Evolutionary conservation across 2,888 invertebrate genomes (phyloP), one percentile per base, ranked within the genome.

Genomic region (Melinopterus prodromus): DNA sequence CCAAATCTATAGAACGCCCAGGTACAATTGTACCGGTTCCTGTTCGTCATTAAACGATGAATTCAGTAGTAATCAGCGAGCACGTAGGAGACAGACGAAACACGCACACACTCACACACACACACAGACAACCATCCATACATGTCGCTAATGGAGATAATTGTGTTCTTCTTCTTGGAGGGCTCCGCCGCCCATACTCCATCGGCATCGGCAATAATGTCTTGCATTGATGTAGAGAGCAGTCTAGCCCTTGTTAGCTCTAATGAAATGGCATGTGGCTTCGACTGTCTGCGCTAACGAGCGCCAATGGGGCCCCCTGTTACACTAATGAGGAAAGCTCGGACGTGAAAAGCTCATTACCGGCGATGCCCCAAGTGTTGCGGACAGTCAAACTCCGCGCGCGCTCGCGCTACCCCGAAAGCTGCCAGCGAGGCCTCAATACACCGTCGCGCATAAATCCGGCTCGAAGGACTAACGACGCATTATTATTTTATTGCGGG

Each of bases 321-420:
- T 87, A 87, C 88, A 87, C 88, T 88, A 88, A 88, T 88, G 88
- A 88, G 88, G 87, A 88, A 88, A 88, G 87, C 88, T 88, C 86
- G 87, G 87, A 87, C 87, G 88, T 86, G 87, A 86, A 87, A 88
- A 87, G 87, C 88, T 88, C 88, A 88, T 88, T 88, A 88, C 87
- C 85, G 84, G 74, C 35, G 74, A 74, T 74, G 74, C 74, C 74
- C 83, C 85, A 86, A 87, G 87, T 88, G 88, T 86, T 86, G 86
- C 84, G 87, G 87, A 87, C 87, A 86, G 85, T 86, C 86, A 84
- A 85, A 84, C 84, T 83, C 80, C 80, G 83, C 83, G 82, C 82
- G 83, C 79, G 77, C 79, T 74, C 37, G 26, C 74, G n/a, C 35
- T 74, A 74, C 16, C 35, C 26, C 38, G 16, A 37, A 5, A 16